Conservation (phyloP, 2,888 invertebrate species). For the Frankliniella intonsa region DNA sequence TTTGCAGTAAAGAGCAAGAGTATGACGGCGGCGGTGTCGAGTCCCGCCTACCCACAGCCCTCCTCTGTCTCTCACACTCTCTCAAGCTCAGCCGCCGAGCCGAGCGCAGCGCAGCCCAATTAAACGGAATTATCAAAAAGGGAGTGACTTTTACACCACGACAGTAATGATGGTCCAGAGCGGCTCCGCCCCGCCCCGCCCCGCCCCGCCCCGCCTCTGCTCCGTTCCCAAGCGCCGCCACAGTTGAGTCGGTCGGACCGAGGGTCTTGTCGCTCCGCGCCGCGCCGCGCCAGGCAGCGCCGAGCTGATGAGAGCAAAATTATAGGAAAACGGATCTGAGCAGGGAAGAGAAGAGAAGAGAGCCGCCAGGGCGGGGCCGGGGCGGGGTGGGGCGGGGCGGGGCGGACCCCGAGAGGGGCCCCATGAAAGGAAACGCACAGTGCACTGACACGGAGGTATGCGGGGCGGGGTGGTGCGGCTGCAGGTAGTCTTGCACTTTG, state of each 20-base stretch:
- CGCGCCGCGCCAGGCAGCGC: not conserved
- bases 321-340: conserved; percentile 18
- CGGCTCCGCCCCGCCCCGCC: not conserved
- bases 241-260: too few relatives aligned
- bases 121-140: too few relatives aligned
- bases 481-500: not conserved
- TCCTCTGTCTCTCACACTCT: too few relatives aligned
- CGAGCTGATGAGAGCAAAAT: not conserved
- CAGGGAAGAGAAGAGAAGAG: not conserved
- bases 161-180: not conserved
- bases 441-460: not conserved
- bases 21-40: too few relatives aligned
- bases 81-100: too few relatives aligned
- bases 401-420: not conserved
- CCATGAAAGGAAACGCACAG: conserved; percentile 12
- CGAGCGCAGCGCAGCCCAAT: too few relatives aligned
- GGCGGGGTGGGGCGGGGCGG: too few relatives aligned
- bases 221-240: not conserved
- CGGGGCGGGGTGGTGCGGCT: not conserved
- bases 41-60: too few relatives aligned
- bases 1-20: too few relatives aligned
- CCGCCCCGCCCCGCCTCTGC: not conserved
- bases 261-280: too few relatives aligned
- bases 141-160: too few relatives aligned
- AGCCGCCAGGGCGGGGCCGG: too few relatives aligned